Evolutionary conservation across 2,888 invertebrate genomes (phyloP), one percentile per base, ranked within the genome.

Genomic region (Myopa tessellatipennis): DNA sequence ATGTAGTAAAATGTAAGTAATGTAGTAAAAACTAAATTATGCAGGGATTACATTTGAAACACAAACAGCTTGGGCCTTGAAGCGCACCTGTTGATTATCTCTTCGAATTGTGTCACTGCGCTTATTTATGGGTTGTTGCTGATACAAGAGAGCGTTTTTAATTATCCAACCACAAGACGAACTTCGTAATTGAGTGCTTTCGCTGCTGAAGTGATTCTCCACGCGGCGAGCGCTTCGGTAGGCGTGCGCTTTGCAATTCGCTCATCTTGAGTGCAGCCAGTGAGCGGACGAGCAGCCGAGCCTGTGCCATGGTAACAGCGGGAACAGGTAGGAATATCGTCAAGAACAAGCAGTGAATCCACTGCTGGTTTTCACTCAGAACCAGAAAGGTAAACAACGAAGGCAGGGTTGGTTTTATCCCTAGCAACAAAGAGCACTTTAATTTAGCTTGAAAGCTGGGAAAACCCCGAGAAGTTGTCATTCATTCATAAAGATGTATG

Each of bases 121-220:
- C 65, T 60, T 55, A 63, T 36, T 52, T 74, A 45, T 65, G 50
- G 55, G 58, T 60, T 72, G 72, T 71, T 60, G 73, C 73, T 61
- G 61, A 55, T 16, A n/a, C 14, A 36, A 12, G n/a, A 65, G 52
- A 12, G 50, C 63, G 16, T n/a, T 50, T 50, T 52, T 34, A 36
- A 52, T 36, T 18, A 65, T 65, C 74, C 74, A 74, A 74, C 74
- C 74, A 74, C 65, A 65, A 34, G 63, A 65, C 74, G 65, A 65
- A 58, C 61, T 26, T n/a, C 45, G 45, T n/a, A 18, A 61, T 63
- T 63, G 73, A 73, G 63, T 73, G 34, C 36, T 40, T 73, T 73
- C n/a, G 18, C 26, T 45, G 50, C 6, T 18, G 14, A 18, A 45
- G 73, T 26, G 63, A 14, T n/a, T 50, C 45, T 63, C 18, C 45